A percentile compares a stretch with the other conserved stretches of the same genome.
Evolutionary conservation across 2,113 vertebrate species (phyloP).

Genomic region (Cynopterus brachyotis): DNA sequence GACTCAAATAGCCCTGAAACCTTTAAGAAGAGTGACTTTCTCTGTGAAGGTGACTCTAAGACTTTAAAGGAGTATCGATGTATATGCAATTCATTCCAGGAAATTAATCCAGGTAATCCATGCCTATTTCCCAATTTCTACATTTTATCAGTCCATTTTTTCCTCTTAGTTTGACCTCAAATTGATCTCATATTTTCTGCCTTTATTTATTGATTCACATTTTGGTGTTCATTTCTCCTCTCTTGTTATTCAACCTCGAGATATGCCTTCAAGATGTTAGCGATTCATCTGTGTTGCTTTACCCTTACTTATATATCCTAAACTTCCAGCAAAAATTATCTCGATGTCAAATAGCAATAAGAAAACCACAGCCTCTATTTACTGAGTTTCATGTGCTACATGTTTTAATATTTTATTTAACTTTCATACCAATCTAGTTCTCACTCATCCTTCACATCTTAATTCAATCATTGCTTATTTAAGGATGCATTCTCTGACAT

Average conservation of each 20-base stretch:
- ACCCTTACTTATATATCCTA: neutral
- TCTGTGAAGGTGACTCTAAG: neutral
- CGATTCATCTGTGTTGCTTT: neutral
- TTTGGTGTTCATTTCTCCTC: neutral
- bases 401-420: constrained; percentile 11
- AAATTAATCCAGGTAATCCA: neutral
- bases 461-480: neutral
- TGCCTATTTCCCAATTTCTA: neutral
- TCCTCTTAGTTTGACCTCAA: neutral
- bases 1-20: neutral
- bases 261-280: neutral
- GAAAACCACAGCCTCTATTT: neutral
- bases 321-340: neutral
- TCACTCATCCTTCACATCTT: neutral
- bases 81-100: neutral
- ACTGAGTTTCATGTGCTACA: neutral
- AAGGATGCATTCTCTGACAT: neutral
- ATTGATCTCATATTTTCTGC: neutral
- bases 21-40: neutral
- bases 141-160: neutral
- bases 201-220: neutral
- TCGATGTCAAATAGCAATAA: neutral
- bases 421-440: neutral
- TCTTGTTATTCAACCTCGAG: neutral
- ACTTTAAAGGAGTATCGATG: neutral